Percentiles rank a stretch among this genome's conserved stretches.
Conservation (phyloP, 2,797 vertebrate genomes). For the Characodon lateralis region DNA sequence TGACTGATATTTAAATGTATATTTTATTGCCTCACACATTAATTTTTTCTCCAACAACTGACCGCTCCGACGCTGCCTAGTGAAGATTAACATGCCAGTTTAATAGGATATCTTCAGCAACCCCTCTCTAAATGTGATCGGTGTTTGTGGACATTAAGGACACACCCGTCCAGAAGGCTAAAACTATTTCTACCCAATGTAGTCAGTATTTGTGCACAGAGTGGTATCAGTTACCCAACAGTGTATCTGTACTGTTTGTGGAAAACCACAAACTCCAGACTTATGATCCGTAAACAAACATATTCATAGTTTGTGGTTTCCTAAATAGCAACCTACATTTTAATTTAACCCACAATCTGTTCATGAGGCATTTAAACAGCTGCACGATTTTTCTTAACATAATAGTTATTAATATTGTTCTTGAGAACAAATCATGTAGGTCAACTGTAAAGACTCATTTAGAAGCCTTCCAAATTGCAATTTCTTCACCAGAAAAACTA, state of each 20-base stretch:
- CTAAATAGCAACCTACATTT: neutral
- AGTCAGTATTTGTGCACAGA: neutral
- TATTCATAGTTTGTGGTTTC: neutral
- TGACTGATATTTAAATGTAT: neutral
- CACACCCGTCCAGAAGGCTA: neutral
- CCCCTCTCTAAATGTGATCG: neutral
- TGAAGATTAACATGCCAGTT: neutral
- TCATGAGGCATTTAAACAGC: slow-evolving; percentile 16
- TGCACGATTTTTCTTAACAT: slow-evolving; percentile 13
- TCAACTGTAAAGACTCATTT: slow-evolving; percentile 39
- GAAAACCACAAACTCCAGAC: neutral
- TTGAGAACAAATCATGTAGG: neutral
- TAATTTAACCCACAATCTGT: neutral
- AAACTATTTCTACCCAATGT: neutral
- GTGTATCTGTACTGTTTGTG: neutral
- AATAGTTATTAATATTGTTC: neutral
- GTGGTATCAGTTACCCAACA: neutral
- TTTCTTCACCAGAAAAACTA: slow-evolving; percentile 34
- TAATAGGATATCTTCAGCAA: neutral
- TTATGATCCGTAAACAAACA: no score
- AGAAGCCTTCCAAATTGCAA: neutral
- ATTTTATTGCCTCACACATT: neutral
- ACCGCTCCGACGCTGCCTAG: no score
- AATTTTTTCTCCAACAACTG: neutral
- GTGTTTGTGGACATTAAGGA: neutral